These are phyloP conservation scores for Trissolcus brochymenae DNA, from an alignment of 2,888 invertebrate genomes.

Conservation along the genomic window DNA sequence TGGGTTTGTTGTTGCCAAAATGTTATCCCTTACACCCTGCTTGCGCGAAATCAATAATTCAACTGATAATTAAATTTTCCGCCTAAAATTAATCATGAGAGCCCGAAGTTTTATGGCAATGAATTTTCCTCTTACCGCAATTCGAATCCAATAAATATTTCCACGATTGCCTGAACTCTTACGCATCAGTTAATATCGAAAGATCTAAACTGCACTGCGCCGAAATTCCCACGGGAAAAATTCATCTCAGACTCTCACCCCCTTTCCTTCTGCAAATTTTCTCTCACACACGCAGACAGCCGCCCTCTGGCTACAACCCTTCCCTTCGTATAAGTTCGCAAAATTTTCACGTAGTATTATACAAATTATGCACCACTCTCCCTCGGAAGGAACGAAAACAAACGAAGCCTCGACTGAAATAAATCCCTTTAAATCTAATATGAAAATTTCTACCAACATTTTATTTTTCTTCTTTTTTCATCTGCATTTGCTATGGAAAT, in stretches of 20 bases:
- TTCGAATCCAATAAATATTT: slow-evolving; percentile 23
- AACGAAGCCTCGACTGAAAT: slow-evolving; percentile 21
- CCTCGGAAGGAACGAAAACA: slow-evolving; percentile 9
- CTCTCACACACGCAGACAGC: neutral
- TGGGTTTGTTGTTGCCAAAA: no score
- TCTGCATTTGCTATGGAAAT: slow-evolving; percentile 46
- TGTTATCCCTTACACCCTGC: no score
- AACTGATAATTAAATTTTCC: no score
- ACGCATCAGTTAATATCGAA: slow-evolving; percentile 20
- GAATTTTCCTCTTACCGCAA: no score
- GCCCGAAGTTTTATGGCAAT: no score
- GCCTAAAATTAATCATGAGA: no score
- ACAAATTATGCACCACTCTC: slow-evolving; percentile 32
- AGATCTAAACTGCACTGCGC: slow-evolving; percentile 20
- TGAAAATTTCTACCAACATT: slow-evolving; percentile 40
- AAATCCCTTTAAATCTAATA: slow-evolving; percentile 54
- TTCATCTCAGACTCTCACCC: slow-evolving; percentile 23
- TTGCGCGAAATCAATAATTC: no score
- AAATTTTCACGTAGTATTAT: slow-evolving; percentile 23
- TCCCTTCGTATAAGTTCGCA: slow-evolving; percentile 1
- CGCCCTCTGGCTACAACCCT: slow-evolving; percentile 13
- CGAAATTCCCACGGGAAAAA: slow-evolving; percentile 47
- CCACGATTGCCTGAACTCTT: slow-evolving; percentile 6
- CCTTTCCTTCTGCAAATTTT: neutral
- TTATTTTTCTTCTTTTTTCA: slow-evolving; percentile 15